These are phyloP conservation scores for Argyra leucocephala DNA, from an alignment of 2,888 invertebrate species.

Conservation along the genomic window DNA sequence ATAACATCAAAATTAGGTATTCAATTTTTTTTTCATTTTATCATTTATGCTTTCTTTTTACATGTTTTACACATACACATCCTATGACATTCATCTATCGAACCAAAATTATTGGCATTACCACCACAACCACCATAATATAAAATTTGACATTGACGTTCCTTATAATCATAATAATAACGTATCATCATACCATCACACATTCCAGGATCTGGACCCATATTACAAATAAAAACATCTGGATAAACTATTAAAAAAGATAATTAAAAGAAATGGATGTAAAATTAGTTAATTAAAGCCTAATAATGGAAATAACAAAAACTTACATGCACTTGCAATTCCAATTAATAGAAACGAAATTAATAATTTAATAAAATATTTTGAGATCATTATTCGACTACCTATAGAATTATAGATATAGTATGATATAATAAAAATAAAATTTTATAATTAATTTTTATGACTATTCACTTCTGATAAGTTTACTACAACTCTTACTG, in stretches of 20 bases:
- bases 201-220: not conserved
- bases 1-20: too few species aligned
- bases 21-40: too few species aligned
- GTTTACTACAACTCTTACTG: too few species aligned
- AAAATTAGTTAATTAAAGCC: not conserved
- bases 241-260: not conserved
- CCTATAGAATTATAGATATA: too few species aligned
- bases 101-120: not conserved
- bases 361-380: too few species aligned
- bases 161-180: not conserved
- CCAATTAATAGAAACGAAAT: not conserved
- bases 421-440: too few species aligned
- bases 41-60: too few species aligned
- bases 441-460: too few species aligned
- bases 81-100: not conserved
- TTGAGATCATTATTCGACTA: too few species aligned
- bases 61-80: not conserved
- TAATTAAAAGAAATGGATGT: not conserved
- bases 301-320: not conserved
- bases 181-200: not conserved
- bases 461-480: too few species aligned
- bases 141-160: not conserved
- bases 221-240: not conserved
- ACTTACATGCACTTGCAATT: not conserved
- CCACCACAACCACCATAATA: slow-evolving; percentile 3